Percentiles rank a stretch among this genome's conserved stretches.
phyloP scores from a whole-genome alignment of 2,797 vertebrate species.

The Emys orbicularis region DNA sequence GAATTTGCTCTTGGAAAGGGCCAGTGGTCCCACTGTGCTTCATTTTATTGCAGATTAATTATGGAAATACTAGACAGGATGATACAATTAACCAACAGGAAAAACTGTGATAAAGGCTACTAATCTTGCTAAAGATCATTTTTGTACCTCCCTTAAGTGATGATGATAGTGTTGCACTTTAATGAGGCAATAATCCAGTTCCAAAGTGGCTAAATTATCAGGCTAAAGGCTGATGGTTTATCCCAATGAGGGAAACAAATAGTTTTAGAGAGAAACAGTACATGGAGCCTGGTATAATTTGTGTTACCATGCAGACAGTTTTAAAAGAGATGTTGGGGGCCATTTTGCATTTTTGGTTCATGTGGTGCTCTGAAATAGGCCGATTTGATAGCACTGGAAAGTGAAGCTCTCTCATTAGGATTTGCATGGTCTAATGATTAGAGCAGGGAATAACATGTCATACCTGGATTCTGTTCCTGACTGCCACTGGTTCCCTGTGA shows the following conservation, averaged over 20 bases:
- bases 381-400: not conserved
- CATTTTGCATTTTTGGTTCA: not conserved
- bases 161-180: not conserved
- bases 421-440: not conserved
- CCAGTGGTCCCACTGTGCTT: not conserved
- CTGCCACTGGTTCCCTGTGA: not conserved
- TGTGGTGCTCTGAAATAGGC: not conserved
- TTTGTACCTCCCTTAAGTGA: not conserved
- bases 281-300: not conserved
- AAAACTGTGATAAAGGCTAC: not conserved
- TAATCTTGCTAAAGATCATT: not conserved
- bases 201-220: not conserved
- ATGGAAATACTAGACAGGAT: conserved; percentile 2
- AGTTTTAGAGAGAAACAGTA: not conserved
- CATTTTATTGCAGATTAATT: conserved; percentile 1
- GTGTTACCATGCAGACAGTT: not conserved
- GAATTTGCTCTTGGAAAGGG: not conserved
- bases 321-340: not conserved
- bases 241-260: not conserved
- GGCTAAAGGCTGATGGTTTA: not conserved
- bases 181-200: conserved; percentile 17
- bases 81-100: not conserved
- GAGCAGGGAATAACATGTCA: not conserved
- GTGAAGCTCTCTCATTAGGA: not conserved
- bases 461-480: not conserved